These are phyloP conservation scores for Cosmia pyralina DNA, from an alignment of 2,888 invertebrate genomes.

Conservation along the genomic window DNA sequence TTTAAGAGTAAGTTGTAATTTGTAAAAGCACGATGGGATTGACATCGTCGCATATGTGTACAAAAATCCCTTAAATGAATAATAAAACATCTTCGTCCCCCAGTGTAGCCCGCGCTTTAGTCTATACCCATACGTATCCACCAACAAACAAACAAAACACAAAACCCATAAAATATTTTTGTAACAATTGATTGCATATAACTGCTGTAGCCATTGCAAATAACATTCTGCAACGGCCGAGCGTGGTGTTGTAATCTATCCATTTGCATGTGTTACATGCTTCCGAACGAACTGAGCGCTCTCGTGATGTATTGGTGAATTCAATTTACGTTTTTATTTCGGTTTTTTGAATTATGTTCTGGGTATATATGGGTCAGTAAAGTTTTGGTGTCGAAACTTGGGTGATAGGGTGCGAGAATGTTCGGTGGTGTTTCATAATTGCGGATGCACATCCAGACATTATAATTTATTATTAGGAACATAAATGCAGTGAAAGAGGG, in stretches of 20 bases:
- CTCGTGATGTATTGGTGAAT: conserved; percentile 56
- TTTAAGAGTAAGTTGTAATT: too few species aligned
- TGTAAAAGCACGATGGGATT: too few species aligned
- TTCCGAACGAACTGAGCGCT: conserved; percentile 48
- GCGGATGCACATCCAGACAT: too few species aligned
- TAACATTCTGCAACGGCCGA: conserved; percentile 47
- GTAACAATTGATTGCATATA: conserved; percentile 55
- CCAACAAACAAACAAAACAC: conserved; percentile 21
- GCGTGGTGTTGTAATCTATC: conserved; percentile 57
- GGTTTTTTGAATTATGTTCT: conserved; percentile 39
- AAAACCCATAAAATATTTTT: conserved; percentile 39
- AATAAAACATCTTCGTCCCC: too few species aligned
- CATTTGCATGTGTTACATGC: conserved; percentile 63
- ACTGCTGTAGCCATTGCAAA: conserved; percentile 46
- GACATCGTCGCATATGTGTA: too few species aligned
- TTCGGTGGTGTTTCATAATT: background rate
- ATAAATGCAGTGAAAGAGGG: too few species aligned
- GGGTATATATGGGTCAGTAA: conserved; percentile 38
- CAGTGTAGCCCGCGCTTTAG: background rate
- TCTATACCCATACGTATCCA: conserved; percentile 2
- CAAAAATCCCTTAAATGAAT: too few species aligned
- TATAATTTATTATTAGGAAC: too few species aligned
- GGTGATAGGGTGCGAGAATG: background rate
- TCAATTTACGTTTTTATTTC: conserved; percentile 59
- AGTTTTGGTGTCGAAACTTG: conserved; percentile 4